Base-by-base conservation (phyloP, 2,797 vertebrate genomes). In the Carduelis carduelis region DNA sequence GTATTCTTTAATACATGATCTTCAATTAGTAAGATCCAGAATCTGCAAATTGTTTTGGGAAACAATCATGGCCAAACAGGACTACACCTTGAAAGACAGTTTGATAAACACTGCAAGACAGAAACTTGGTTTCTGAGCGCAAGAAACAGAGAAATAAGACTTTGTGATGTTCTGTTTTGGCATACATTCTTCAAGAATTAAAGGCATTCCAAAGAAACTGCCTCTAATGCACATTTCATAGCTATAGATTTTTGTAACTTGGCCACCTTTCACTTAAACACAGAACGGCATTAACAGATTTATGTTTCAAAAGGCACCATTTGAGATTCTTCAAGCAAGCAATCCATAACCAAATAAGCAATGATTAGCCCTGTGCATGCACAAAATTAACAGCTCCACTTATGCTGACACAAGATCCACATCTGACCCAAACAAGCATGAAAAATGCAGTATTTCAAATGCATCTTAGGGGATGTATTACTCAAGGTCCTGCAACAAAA, bases 111-210 rank as follows among this genome's bases (percentile, higher is more conserved):
- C 2, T n/a, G 11, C 53, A 85, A 75, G 87, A 89, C 69, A 61
- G 50, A 88, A 95, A 92, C 49, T 52, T 63, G 61, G 65, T 63
- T 37, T 37, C 37, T 75, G 22, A 85, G 46, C 1, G 0, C 14
- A 75, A 65, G 49, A 77, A 92, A 87, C 14, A 12, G 49, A 79
- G 63, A 91, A 88, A 59, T 68, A 78, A 94, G 37, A 43, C 71
- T 1, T 22, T 56, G 47, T 13, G 56, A 49, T 63, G 77, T 68
- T 71, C 43, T 82, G 23, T 32, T 79, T 84, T 91, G 57, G 66
- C 65, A 47, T 8, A 34, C 0, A 1, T 52, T 80, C 71, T 50
- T 87, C 39, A 35, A 71, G 68, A 85, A 85, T 77, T 46, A 80
- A 68, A 82, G 23, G 34, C 50, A 66, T 34, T 60, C 8, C 71